Evolutionary conservation across 2,797 vertebrate genomes (phyloP).

Genomic region (Tinamus major): DNA sequence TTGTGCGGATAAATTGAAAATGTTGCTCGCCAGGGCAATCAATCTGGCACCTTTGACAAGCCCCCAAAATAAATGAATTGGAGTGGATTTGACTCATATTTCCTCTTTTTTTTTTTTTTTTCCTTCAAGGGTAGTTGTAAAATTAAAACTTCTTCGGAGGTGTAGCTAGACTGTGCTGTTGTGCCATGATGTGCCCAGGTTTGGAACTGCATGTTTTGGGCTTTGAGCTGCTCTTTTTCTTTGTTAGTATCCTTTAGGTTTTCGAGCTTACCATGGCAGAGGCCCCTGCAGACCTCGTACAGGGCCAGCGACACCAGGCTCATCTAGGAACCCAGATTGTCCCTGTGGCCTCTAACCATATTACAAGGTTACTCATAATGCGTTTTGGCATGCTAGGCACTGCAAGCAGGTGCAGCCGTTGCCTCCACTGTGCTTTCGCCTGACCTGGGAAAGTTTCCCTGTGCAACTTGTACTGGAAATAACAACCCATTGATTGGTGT

Average conservation of each 20-base stretch:
- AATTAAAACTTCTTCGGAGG: constrained; percentile 21
- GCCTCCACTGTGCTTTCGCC: constrained; percentile 68
- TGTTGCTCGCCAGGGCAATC: constrained; percentile 60
- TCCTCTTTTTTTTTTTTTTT: not conserved
- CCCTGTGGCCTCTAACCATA: constrained; percentile 37
- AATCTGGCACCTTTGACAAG: constrained; percentile 69
- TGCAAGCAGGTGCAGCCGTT: constrained; percentile 66
- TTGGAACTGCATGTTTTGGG: not conserved
- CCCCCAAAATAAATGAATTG: constrained; percentile 58
- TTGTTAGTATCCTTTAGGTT: not conserved
- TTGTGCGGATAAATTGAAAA: constrained; percentile 67
- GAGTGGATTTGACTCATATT: constrained; percentile 58
- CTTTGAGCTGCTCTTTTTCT: not conserved
- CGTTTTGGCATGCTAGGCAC: constrained; percentile 52
- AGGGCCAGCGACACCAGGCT: constrained; percentile 26
- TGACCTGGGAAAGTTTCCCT: constrained; percentile 76
- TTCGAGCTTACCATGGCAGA: not conserved
- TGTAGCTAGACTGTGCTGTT: constrained; percentile 23
- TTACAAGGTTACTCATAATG: constrained; percentile 52
- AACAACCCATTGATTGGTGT: constrained; percentile 82
- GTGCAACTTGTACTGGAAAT: constrained; percentile 74
- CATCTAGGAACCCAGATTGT: constrained; percentile 47
- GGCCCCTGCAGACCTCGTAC: not conserved
- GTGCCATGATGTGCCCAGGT: constrained; percentile 10
- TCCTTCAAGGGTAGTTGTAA: constrained; percentile 32